Evolutionary conservation across 2,113 vertebrate species (phyloP), one percentile per base, ranked within the genome.

Genomic region (Macquaria ambigua): DNA sequence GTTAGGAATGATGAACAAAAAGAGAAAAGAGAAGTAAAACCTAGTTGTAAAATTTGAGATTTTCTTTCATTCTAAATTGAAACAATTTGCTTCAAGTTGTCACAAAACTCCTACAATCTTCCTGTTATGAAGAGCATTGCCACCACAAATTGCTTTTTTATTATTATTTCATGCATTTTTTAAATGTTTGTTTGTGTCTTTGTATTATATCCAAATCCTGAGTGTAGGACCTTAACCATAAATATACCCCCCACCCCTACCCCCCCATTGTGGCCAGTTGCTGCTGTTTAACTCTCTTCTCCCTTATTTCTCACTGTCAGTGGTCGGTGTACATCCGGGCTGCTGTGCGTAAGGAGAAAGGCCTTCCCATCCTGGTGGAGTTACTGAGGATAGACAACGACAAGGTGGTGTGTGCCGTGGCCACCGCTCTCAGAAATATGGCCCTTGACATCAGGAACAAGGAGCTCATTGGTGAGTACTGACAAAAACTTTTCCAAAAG

Each of bases 381-480:
- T 95, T 99, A 85, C 96, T 99, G 83, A 97, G 98, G 90, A 99
- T 99, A 97, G 98, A 99, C 96, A 99, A 98, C 8, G 98, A 99
- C 93, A 97, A 98, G 14, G 98, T 99, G 88, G 98, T 99, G 63
- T 99, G 98, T 77, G 98, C 98, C 1, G 98, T 99, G 62, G 98
- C 98, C 90, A 99, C 98, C 0, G 98, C 98, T 16, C 97, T 99
- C 92, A 96, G 98, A 90, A 99, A 99, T 93, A 99, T 99, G 98
- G 98, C 98, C 88, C 95, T 99, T 96, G 98, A 99, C 90, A 97
- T 99, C 93, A 96, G 98, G 94, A 99, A 99, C 93, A 99, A 99
- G 93, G 98, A 99, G 83, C 94, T 99, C 89, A 99, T 99, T 15
- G 98, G 98, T 99, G 96, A 56, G 97, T 96, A 16, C 16, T 76